Conservation (phyloP, 2,888 invertebrate species). For the Melolontha melolontha region DNA sequence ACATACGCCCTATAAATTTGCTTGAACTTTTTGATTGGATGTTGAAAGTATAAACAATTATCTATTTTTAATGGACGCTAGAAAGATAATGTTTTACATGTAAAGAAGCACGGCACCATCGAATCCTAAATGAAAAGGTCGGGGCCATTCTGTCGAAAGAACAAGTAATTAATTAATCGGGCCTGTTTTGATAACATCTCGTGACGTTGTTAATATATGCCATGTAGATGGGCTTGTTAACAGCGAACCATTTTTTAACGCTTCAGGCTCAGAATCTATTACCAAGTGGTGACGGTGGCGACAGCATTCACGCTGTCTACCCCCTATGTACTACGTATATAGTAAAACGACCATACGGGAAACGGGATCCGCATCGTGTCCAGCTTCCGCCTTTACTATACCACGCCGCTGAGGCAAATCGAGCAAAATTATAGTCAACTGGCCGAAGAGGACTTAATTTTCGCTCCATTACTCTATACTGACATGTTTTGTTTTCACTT, state of each 20-base stretch:
- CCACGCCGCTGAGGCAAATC: constrained; percentile 8
- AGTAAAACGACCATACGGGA: constrained; percentile 21
- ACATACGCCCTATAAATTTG: too few relatives aligned
- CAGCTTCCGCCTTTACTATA: constrained; percentile 7
- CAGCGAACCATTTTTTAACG: constrained; percentile 32
- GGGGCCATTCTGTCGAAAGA: too few relatives aligned
- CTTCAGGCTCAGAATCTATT: constrained; percentile 35
- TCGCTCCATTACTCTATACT: constrained; percentile 34
- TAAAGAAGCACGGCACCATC: not conserved
- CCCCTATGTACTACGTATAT: too few relatives aligned
- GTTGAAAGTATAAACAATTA: too few relatives aligned
- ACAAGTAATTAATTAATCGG: constrained; percentile 30
- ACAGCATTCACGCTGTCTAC: constrained; percentile 1
- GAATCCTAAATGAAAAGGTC: constrained; percentile 1
- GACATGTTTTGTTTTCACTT: constrained; percentile 37
- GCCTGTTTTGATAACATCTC: constrained; percentile 31
- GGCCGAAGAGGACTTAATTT: constrained; percentile 33
- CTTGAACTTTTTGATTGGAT: too few relatives aligned
- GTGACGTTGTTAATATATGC: constrained; percentile 19
- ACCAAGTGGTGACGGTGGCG: not conserved
- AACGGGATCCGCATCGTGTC: constrained; percentile 20
- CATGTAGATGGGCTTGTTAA: constrained; percentile 33
- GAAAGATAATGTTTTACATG: not conserved
- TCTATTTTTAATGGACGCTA: too few relatives aligned
- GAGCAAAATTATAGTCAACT: constrained; percentile 27